Percentiles rank a stretch among this genome's conserved stretches.
Evolutionary conservation across 2,113 vertebrate genomes (phyloP).

Genomic region (Motacilla alba): DNA sequence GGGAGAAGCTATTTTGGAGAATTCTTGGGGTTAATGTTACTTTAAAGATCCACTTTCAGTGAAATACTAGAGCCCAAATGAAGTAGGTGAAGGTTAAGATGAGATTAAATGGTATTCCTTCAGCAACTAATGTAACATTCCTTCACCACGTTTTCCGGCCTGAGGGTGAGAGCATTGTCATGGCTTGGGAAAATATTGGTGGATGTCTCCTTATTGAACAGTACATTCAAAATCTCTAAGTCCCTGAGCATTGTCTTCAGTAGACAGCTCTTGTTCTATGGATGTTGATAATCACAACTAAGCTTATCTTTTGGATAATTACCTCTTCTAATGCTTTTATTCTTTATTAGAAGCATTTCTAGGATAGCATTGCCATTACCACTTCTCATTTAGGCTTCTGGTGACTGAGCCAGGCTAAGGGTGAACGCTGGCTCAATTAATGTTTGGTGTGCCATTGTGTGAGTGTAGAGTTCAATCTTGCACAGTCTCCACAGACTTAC

Average conservation of each 20-base stretch:
- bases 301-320: not conserved
- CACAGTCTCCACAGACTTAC: not conserved
- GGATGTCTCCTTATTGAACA: not conserved
- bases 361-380: not conserved
- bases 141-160: not conserved
- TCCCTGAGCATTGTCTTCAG: not conserved
- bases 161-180: not conserved
- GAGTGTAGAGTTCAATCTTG: not conserved
- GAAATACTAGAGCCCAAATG: not conserved
- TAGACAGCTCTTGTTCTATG: not conserved
- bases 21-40: not conserved
- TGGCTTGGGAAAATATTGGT: not conserved
- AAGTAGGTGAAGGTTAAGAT: not conserved
- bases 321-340: not conserved
- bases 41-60: not conserved
- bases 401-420: not conserved
- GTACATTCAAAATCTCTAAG: not conserved
- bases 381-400: not conserved
- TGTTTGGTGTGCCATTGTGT: not conserved
- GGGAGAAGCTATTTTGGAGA: not conserved
- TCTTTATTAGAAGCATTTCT: not conserved
- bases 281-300: not conserved
- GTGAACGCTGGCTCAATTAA: not conserved
- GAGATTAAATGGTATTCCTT: not conserved
- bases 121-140: not conserved